Conservation (phyloP, 92 coral and sea anemone genomes). For the Pocillopora meandrina region DNA sequence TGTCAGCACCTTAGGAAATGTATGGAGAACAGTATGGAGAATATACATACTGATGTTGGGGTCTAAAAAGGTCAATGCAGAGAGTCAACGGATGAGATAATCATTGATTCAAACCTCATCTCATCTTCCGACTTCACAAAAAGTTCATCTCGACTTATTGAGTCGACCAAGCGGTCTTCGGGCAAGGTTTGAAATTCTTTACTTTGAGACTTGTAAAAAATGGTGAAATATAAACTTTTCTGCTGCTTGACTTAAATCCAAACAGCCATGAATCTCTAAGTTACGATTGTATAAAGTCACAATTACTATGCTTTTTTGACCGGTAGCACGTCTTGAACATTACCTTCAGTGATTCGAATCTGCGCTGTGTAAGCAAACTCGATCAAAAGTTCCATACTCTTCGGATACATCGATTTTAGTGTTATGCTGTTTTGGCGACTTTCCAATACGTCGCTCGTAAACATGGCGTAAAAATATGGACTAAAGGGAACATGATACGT, state of each 20-base stretch:
- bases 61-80: too few relatives aligned
- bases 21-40: too few relatives aligned
- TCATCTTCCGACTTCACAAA: slow-evolving; percentile 86
- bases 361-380: slow-evolving; percentile 81
- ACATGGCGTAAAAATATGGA: slow-evolving; percentile 89
- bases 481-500: slow-evolving; percentile 26
- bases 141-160: slow-evolving; percentile 70
- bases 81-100: too few relatives aligned
- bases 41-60: too few relatives aligned
- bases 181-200: slow-evolving; percentile 67
- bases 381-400: slow-evolving; percentile 64
- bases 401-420: slow-evolving; percentile 68
- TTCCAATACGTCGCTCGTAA: slow-evolving; percentile 77
- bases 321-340: slow-evolving; percentile 72
- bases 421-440: slow-evolving; percentile 74
- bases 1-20: too few relatives aligned
- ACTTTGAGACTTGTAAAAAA: slow-evolving; percentile 61
- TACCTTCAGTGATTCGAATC: slow-evolving; percentile 68
- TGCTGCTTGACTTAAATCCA: slow-evolving; percentile 59
- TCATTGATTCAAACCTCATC: slow-evolving; percentile 37
- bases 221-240: slow-evolving; percentile 66
- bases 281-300: slow-evolving; percentile 71
- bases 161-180: slow-evolving; percentile 58
- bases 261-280: slow-evolving; percentile 71
- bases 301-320: slow-evolving; percentile 64